These are phyloP conservation scores for Asteroscopus sphinx DNA, from an alignment of 2,888 invertebrate genomes.

Conservation along the genomic window DNA sequence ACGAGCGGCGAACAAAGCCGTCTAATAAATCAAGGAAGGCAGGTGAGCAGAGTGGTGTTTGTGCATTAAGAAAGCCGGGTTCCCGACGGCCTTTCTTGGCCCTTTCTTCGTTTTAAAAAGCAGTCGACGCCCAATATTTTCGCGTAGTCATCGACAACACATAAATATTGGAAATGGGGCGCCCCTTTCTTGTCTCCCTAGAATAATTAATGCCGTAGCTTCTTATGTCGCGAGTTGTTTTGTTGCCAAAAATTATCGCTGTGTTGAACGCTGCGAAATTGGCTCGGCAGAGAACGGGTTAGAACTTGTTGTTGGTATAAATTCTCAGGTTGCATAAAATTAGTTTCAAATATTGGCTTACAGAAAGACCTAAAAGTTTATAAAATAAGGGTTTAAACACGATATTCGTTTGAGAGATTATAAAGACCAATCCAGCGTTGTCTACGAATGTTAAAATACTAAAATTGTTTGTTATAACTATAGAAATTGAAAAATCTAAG, in stretches of 20 bases:
- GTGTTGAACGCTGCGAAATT: slow-evolving; percentile 68
- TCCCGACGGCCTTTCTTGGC: slow-evolving; percentile 86
- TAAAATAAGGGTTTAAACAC: too few relatives aligned
- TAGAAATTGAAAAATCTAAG: too few relatives aligned
- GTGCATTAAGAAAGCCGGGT: slow-evolving; percentile 88
- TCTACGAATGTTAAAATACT: too few relatives aligned
- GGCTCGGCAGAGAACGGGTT: slow-evolving; percentile 66
- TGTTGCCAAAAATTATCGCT: slow-evolving; percentile 83
- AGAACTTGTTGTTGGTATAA: slow-evolving; percentile 43
- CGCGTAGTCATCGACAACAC: slow-evolving; percentile 90
- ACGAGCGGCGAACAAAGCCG: slow-evolving; percentile 87
- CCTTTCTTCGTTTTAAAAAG: slow-evolving; percentile 90
- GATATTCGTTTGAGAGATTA: too few relatives aligned
- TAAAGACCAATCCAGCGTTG: too few relatives aligned
- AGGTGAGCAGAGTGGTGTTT: slow-evolving; percentile 88
- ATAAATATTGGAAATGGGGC: slow-evolving; percentile 90
- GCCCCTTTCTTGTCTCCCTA: slow-evolving; percentile 88
- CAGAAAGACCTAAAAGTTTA: too few relatives aligned
- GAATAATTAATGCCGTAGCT: slow-evolving; percentile 88
- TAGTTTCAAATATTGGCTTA: too few relatives aligned
- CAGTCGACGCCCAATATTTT: slow-evolving; percentile 88
- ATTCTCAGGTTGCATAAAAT: slow-evolving; percentile 18
- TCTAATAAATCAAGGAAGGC: slow-evolving; percentile 88
- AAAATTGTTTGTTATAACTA: too few relatives aligned
- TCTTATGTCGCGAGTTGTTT: slow-evolving; percentile 84